phyloP scores from a whole-genome alignment of 2,888 invertebrate genomes.

The Phytoseiulus persimilis region DNA sequence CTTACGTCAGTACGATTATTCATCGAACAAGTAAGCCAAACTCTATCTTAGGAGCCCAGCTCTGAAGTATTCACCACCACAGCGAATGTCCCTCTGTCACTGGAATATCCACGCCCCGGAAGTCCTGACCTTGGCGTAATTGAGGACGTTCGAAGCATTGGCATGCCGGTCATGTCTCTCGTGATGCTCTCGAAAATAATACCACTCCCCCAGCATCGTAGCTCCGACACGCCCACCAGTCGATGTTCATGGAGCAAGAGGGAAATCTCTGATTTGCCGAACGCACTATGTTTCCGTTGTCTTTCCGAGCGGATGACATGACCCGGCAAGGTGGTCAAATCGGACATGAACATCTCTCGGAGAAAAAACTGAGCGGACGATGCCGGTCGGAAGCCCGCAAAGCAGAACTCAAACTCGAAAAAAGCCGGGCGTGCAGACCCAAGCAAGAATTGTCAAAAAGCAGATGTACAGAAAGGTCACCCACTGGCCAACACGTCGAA shows the following conservation, averaged over 20 bases:
- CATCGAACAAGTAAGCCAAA: conserved; percentile 13
- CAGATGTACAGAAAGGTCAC: background rate
- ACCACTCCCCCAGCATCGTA: background rate
- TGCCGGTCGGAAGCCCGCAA: too few species aligned
- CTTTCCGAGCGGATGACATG: too few species aligned
- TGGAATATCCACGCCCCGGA: background rate
- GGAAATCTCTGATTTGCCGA: background rate
- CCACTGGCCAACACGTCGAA: background rate
- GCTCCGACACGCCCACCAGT: background rate
- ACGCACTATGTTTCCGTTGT: background rate
- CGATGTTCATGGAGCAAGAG: background rate
- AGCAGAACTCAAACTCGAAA: too few species aligned
- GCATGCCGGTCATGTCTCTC: background rate
- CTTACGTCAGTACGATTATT: conserved; percentile 26
- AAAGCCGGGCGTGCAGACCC: background rate
- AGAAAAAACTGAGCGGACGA: too few species aligned
- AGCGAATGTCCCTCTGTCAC: background rate
- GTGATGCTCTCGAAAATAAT: background rate
- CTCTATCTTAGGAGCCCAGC: background rate
- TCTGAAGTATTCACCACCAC: background rate
- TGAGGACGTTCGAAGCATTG: background rate
- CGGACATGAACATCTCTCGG: too few species aligned
- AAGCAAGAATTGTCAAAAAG: background rate
- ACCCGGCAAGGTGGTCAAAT: too few species aligned
- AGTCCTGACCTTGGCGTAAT: background rate